These are phyloP conservation scores for Caenorhabditis sp. DNA, from an alignment of 2,888 invertebrate species.

Conservation along the genomic window DNA sequence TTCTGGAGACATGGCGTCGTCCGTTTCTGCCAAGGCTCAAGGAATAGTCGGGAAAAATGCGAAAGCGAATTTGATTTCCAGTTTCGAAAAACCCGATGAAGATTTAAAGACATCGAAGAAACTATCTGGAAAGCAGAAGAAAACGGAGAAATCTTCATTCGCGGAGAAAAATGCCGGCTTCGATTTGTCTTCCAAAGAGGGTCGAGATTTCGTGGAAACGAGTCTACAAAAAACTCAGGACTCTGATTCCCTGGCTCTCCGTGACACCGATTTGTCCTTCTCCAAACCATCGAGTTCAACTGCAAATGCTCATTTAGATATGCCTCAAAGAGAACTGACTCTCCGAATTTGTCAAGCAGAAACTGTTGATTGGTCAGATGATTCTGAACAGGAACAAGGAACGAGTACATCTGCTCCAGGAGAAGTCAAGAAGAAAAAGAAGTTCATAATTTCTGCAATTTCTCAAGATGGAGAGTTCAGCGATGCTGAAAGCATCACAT, in stretches of 20 bases:
- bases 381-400: conserved; percentile 46
- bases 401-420: conserved; percentile 18
- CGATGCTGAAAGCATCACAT: conserved; percentile 65
- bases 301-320: conserved; percentile 32
- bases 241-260: conserved; percentile 40
- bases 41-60: conserved; percentile 18
- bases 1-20: conserved; percentile 15
- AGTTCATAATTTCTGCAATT: conserved; percentile 63
- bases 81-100: conserved; percentile 46
- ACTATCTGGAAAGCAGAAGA: conserved; percentile 28
- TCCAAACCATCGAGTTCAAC: conserved; percentile 26
- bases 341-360: conserved; percentile 58
- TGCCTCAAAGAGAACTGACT: conserved; percentile 54
- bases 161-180: conserved; percentile 50
- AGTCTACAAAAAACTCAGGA: background rate
- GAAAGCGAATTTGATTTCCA: conserved; percentile 38
- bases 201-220: background rate
- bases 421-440: conserved; percentile 59
- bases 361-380: conserved; percentile 53
- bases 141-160: conserved; percentile 40
- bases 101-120: conserved; percentile 26
- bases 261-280: conserved; percentile 31
- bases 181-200: conserved; percentile 21
- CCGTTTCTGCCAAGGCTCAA: background rate
- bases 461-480: conserved; percentile 66